A percentile compares a stretch with the other conserved stretches of the same genome.
Conservation (phyloP, 2,888 invertebrate genomes). For the Beris morrisii region DNA sequence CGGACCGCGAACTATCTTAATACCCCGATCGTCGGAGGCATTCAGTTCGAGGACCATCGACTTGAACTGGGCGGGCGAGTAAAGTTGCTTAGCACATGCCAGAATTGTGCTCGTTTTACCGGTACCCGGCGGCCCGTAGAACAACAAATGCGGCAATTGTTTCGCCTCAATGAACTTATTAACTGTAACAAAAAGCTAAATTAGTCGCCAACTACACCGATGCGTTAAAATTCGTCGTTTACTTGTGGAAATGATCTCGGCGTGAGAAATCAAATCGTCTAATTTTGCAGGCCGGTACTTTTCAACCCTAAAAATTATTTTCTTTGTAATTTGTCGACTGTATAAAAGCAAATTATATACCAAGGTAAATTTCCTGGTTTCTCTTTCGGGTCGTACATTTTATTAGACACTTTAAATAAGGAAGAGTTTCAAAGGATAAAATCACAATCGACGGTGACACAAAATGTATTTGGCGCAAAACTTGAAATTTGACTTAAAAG, state of each 20-base stretch:
- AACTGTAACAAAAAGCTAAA: slow-evolving; percentile 60
- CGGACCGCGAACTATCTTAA: slow-evolving; percentile 90
- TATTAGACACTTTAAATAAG: background rate
- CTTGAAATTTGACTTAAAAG: too few species aligned
- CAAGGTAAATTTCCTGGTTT: slow-evolving; percentile 15
- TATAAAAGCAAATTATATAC: slow-evolving; percentile 1
- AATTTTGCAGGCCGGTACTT: slow-evolving; percentile 93
- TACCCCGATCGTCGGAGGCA: slow-evolving; percentile 98
- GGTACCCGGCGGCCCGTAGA: slow-evolving; percentile 98
- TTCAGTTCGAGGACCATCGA: slow-evolving; percentile 95
- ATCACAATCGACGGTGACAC: too few species aligned
- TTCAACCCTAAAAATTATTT: slow-evolving; percentile 76
- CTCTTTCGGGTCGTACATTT: slow-evolving; percentile 19
- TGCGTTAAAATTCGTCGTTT: slow-evolving; percentile 45
- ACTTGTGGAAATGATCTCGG: slow-evolving; percentile 96
- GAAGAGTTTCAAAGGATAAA: too few species aligned
- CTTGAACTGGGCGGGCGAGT: slow-evolving; percentile 83
- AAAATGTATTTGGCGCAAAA: too few species aligned
- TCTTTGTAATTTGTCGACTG: too few species aligned
- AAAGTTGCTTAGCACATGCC: slow-evolving; percentile 91
- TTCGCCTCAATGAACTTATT: slow-evolving; percentile 87
- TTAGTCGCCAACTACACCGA: background rate
- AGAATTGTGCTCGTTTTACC: slow-evolving; percentile 98
- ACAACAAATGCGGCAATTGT: slow-evolving; percentile 90
- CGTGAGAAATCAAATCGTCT: slow-evolving; percentile 94